Base-by-base conservation (phyloP, 2,888 invertebrate species). In the Drosophila parthenogenetica region DNA sequence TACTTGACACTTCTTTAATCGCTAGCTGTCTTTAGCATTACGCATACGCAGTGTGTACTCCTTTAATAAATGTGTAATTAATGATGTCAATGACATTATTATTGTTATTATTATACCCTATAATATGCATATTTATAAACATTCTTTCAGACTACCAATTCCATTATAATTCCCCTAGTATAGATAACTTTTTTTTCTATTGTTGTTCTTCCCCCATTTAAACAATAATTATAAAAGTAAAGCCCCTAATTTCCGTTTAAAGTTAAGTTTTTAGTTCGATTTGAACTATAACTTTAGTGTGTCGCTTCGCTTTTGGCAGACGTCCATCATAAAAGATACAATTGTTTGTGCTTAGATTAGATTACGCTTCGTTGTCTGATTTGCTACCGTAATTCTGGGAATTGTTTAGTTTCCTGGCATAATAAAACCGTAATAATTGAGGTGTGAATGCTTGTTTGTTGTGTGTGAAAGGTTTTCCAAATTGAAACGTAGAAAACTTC, bases 11-110 rank as follows among this genome's bases (percentile, higher is more conserved):
- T 29, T 29, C 8, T 5, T 29, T 29, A 29, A 29, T 19, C 35
- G 14, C 22, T 37, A 43, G 53, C 63, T 51, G 50, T 60, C 65
- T 60, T 64, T 39, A 45, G 64, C 59, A 80, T 86, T 66, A 60
- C 68, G 68, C 66, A 86, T 82, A 83, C 81, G 86, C 22, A 62
- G 13, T 50, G 70, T 77, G 37, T 53, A 29, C 40, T 61, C 25
- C 3, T 7, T 0, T 7, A 29, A 19, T 8, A 25, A 61, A 32
- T 57, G 63, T 39, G 66, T 72, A 80, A 8, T 73, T 51, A 54
- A 53, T 42, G 46, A 43, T 45, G 37, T 11, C 66, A 57, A 55
- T 60, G 68, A 68, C 42, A 43, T 49, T 37, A 19, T 53, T 48
- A 7, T 54, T 50, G 5, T 40, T 43, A 0, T 13, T 3, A 13